phyloP scores from a whole-genome alignment of 2,888 invertebrate genomes.

The Drosophila dives region DNA sequence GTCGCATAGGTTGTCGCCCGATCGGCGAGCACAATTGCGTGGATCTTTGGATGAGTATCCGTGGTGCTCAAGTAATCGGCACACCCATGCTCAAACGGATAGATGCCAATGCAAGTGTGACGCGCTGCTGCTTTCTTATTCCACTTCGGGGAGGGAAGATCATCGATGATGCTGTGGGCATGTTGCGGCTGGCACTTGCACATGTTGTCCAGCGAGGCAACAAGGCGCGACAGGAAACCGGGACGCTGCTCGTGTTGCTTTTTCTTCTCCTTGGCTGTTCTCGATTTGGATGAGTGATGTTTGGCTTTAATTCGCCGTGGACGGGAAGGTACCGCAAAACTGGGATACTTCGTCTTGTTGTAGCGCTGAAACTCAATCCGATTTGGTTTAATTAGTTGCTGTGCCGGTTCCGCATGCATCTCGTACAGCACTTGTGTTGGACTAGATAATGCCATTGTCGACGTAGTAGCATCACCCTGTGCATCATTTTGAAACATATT shows the following conservation, averaged over 20 bases:
- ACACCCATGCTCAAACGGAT: constrained; percentile 89
- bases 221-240: constrained; percentile 60
- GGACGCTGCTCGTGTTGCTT: constrained; percentile 28
- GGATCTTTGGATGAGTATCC: constrained; percentile 87
- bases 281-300: not conserved
- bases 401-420: constrained; percentile 72
- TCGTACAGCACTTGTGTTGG: constrained; percentile 75
- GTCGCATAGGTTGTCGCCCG: constrained; percentile 87
- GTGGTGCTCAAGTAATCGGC: constrained; percentile 88
- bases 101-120: constrained; percentile 86
- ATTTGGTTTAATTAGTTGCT: constrained; percentile 64
- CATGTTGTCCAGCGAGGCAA: constrained; percentile 71
- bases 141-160: constrained; percentile 72
- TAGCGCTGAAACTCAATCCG: constrained; percentile 83
- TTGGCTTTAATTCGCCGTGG: constrained; percentile 35
- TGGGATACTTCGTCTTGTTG: constrained; percentile 35
- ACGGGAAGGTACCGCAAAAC: constrained; percentile 32
- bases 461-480: constrained; percentile 42
- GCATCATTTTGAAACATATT: constrained; percentile 63
- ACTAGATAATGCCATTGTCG: constrained; percentile 36
- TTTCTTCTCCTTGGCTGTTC: not conserved
- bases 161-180: constrained; percentile 57
- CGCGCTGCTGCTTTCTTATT: constrained; percentile 59
- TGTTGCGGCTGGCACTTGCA: constrained; percentile 61
- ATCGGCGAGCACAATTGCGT: constrained; percentile 87